phyloP scores from a whole-genome alignment of 2,888 invertebrate species.

The Tipula confusa region DNA sequence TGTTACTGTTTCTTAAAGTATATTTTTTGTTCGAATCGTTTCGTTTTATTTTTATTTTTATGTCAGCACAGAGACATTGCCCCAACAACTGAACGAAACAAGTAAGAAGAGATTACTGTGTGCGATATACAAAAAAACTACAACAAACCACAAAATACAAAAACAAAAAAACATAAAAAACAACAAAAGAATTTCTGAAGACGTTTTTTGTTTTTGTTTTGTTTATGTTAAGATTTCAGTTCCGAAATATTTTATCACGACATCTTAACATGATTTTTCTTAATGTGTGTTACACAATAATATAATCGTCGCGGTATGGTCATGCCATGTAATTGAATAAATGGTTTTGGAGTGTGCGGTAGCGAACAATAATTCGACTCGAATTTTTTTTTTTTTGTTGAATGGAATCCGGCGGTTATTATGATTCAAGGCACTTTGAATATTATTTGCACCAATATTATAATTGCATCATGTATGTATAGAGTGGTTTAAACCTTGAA shows the following conservation, averaged over 20 bases:
- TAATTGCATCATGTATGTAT: not conserved
- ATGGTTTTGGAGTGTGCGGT: not conserved
- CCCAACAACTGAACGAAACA: slow-evolving; percentile 12
- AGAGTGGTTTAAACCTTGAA: not conserved
- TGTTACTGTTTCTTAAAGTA: slow-evolving; percentile 16
- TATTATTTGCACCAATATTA: not conserved
- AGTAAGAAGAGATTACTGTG: slow-evolving; percentile 3
- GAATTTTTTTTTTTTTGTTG: too few species aligned
- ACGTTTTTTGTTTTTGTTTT: not conserved
- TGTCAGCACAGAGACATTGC: slow-evolving; percentile 20
- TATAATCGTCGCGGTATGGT: not conserved
- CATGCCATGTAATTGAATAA: not conserved
- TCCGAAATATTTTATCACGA: not conserved
- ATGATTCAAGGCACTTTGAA: not conserved
- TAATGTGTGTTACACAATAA: not conserved
- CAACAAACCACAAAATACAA: not conserved
- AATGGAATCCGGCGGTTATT: not conserved
- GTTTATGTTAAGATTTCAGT: not conserved
- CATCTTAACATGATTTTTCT: slow-evolving; percentile 6
- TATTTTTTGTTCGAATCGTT: slow-evolving; percentile 16
- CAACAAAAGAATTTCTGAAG: not conserved
- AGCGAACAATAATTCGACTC: not conserved
- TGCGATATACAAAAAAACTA: not conserved
- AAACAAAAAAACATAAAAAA: not conserved
- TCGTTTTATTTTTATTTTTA: not conserved